Evolutionary conservation across 92 coral and sea anemone genomes (phyloP).

Genomic region (Umimayanthus kanabou): DNA sequence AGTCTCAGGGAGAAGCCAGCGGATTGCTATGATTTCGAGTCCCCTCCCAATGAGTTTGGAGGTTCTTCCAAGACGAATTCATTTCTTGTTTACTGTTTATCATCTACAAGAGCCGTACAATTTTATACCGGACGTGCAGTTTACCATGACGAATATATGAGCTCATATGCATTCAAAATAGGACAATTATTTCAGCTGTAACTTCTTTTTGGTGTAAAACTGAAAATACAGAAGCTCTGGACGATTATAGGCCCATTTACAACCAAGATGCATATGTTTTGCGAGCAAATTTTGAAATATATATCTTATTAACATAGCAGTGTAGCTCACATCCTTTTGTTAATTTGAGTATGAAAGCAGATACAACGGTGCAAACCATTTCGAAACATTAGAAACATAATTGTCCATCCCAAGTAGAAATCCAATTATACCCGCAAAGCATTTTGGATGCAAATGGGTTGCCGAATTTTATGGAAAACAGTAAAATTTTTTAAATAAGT

Average conservation of each 20-base stretch:
- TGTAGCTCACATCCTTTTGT: neutral
- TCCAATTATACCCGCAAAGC: too few relatives aligned
- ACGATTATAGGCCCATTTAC: neutral
- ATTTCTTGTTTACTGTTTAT: slow-evolving; percentile 77
- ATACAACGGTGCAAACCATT: neutral
- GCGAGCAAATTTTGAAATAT: neutral
- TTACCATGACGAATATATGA: neutral
- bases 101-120: slow-evolving; percentile 64
- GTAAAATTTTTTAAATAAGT: too few relatives aligned
- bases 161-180: neutral
- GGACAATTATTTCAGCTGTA: too few relatives aligned
- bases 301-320: neutral
- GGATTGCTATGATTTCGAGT: slow-evolving; percentile 58
- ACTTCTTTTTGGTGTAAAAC: neutral
- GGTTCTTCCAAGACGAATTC: slow-evolving; percentile 63
- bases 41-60: slow-evolving; percentile 61
- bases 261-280: neutral
- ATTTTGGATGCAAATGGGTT: too few relatives aligned
- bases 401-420: too few relatives aligned
- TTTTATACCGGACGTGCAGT: slow-evolving; percentile 35
- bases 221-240: neutral
- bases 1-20: slow-evolving; percentile 70
- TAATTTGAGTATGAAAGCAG: neutral
- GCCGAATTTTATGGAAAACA: too few relatives aligned
- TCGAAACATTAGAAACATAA: too few relatives aligned